Percentiles rank a stretch among this genome's conserved stretches.
These are phyloP conservation scores for Eilema caniola DNA, from an alignment of 2,888 invertebrate genomes.

Conservation along the genomic window DNA sequence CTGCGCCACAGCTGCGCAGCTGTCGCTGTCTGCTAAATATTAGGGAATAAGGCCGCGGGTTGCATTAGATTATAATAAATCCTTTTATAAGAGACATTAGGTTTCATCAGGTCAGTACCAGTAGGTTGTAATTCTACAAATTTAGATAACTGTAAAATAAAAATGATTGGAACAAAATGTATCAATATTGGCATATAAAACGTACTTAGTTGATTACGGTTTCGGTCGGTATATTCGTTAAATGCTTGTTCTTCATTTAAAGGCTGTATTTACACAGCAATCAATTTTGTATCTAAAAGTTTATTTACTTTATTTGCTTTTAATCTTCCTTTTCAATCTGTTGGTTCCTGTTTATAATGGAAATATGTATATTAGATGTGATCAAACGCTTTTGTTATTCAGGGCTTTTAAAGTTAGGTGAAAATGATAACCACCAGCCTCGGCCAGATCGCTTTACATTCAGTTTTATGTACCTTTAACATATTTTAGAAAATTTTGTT, in stretches of 20 bases:
- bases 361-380: conserved; percentile 22
- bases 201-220: conserved; percentile 18
- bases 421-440: background rate
- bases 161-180: background rate
- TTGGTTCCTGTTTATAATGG: conserved; percentile 25
- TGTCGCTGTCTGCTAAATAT: too few species aligned
- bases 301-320: conserved; percentile 40
- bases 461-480: background rate
- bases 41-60: too few species aligned
- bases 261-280: conserved; percentile 30
- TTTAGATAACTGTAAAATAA: background rate
- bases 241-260: conserved; percentile 27
- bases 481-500: background rate
- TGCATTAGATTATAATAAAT: background rate
- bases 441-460: background rate
- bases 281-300: conserved; percentile 27
- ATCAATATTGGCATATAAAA: conserved; percentile 11
- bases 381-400: conserved; percentile 14
- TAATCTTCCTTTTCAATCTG: conserved; percentile 32
- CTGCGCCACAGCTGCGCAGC: too few species aligned
- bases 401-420: background rate
- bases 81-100: background rate
- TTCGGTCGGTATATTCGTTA: conserved; percentile 21
- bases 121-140: background rate
- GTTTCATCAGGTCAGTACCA: background rate